Conservation (phyloP, 2,888 invertebrate genomes). For the Agrochola lota region DNA sequence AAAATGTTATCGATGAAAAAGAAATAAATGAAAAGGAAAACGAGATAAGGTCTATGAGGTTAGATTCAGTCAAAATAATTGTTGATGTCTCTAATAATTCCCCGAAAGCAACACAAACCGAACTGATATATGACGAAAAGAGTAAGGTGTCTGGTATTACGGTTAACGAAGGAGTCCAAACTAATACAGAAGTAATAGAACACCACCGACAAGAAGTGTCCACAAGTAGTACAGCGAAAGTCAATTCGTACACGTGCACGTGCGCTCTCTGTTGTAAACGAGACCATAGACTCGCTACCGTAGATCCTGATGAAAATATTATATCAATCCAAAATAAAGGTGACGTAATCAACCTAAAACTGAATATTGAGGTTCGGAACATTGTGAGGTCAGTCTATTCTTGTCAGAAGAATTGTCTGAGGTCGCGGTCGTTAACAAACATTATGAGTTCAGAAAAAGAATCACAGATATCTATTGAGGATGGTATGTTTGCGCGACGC, state of each 20-base stretch:
- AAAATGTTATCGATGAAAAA: slow-evolving; percentile 56
- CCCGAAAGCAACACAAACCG: slow-evolving; percentile 27
- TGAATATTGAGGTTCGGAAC: slow-evolving; percentile 77
- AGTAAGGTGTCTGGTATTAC: background rate
- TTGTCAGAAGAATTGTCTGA: slow-evolving; percentile 31
- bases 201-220: background rate
- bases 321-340: slow-evolving; percentile 71
- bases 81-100: background rate
- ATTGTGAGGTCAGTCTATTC: slow-evolving; percentile 42
- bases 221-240: slow-evolving; percentile 23
- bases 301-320: slow-evolving; percentile 56
- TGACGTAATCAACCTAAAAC: slow-evolving; percentile 75
- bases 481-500: slow-evolving; percentile 57
- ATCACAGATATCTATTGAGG: slow-evolving; percentile 70
- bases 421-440: slow-evolving; percentile 52
- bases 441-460: slow-evolving; percentile 67
- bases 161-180: slow-evolving; percentile 42
- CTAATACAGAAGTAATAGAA: slow-evolving; percentile 23
- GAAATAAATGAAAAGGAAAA: slow-evolving; percentile 55
- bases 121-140: background rate
- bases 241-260: slow-evolving; percentile 1
- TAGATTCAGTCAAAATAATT: slow-evolving; percentile 31
- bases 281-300: slow-evolving; percentile 20
- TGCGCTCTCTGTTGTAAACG: slow-evolving; percentile 7
- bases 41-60: slow-evolving; percentile 52